Base-by-base conservation (phyloP, 2,888 invertebrate species). In the Troilus luridus region DNA sequence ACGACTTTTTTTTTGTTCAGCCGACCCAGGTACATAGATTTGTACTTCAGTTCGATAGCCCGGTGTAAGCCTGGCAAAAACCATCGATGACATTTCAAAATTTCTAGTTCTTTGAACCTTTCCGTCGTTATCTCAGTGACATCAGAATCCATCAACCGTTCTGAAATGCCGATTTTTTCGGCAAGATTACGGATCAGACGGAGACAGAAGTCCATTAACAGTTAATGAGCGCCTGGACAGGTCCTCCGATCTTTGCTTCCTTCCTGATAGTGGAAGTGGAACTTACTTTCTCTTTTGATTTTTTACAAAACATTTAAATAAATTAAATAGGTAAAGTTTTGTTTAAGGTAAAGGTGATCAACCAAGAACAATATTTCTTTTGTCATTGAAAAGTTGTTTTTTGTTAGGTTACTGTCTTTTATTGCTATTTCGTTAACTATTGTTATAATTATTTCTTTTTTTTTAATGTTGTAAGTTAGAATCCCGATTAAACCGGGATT, bases 81-180 rank as follows among this genome's bases (percentile, higher is more conserved):
- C 64, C 10, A 64, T n/a, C 72, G 7, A 77, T 77, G 72, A 77
- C 72, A 77, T 77, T 77, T 77, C 14, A 77, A 21, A 77, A 77
- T 77, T 77, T 77, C 72, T 77, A 77, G 72, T 77, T 41, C 72
- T 77, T 41, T 27, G 72, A 77, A 77, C 72, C 41, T 27, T 27
- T 77, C 72, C 27, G 2, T 19, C 72, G 27, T 77, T 77, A 77
- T 77, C 72, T 77, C 41, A 41, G 27, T 77, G 27, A 77, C 72
- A 77, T 27, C 72, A 77, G 72, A 77, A 0, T 77, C 72, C 72
- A 27, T 77, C 72, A 77, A 77, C 27, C 41, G 41, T 77, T 41
- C 72, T 41, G 72, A 77, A 77, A 27, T 77, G 72, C 72, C 72
- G 72, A 77, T 77, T 41, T 77, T 27, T 77, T 77, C 41, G n/a